Conservation (phyloP, 2,888 invertebrate species). For the Cephonodes hylas region DNA sequence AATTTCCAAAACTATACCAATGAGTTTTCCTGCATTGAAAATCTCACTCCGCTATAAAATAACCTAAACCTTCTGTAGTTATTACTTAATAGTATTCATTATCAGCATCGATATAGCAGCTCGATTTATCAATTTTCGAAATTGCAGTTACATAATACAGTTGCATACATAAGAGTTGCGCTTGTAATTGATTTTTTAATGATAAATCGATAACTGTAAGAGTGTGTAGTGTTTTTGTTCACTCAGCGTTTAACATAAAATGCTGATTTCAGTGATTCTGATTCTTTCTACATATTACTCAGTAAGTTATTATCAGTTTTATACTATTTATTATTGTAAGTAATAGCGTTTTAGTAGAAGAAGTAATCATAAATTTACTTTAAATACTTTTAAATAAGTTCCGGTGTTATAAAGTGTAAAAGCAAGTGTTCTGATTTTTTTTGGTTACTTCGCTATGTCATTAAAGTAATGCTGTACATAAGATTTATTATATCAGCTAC, state of each 20-base stretch:
- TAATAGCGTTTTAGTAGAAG: too few species aligned
- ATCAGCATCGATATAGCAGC: constrained; percentile 27
- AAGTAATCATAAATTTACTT: too few species aligned
- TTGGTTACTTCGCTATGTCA: too few species aligned
- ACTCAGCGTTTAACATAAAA: not conserved
- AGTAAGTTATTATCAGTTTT: not conserved
- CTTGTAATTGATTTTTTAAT: constrained; percentile 35
- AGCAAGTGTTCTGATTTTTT: too few species aligned
- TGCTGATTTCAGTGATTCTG: not conserved
- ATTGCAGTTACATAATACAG: constrained; percentile 28
- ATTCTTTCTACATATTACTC: not conserved
- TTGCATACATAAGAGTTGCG: constrained; percentile 38
- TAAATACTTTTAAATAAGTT: too few species aligned
- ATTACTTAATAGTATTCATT: not conserved
- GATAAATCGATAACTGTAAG: constrained; percentile 28
- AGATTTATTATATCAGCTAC: not conserved
- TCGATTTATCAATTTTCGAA: constrained; percentile 31
- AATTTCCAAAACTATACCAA: too few species aligned
- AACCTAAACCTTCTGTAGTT: too few species aligned
- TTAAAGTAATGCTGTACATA: too few species aligned
- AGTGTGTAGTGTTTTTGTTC: constrained; percentile 28
- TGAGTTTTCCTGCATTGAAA: too few species aligned
- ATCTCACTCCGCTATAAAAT: too few species aligned
- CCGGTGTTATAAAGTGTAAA: too few species aligned
- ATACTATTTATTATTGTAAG: not conserved